phyloP scores from a whole-genome alignment of 2,888 invertebrate species.

The Melanostoma scalare region DNA sequence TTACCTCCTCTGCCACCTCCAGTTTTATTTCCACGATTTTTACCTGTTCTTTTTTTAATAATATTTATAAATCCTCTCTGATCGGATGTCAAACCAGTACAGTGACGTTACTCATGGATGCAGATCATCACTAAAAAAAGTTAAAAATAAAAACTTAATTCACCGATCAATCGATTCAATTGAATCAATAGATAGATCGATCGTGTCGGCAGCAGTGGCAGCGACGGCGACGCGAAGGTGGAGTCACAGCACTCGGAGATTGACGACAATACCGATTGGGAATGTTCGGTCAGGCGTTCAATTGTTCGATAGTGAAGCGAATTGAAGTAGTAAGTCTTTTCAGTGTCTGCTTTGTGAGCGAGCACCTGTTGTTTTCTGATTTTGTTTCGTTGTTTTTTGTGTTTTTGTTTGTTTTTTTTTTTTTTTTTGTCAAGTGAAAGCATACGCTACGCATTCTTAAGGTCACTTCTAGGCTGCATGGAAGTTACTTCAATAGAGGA shows the following conservation, averaged over 20 bases:
- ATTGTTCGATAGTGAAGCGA: slow-evolving; percentile 25
- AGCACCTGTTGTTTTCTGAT: slow-evolving; percentile 59
- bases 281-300: slow-evolving; percentile 50
- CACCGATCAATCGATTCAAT: slow-evolving; percentile 33
- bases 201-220: slow-evolving; percentile 37
- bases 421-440: slow-evolving; percentile 59
- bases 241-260: not conserved
- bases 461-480: slow-evolving; percentile 66
- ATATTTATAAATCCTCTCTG: slow-evolving; percentile 1
- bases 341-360: slow-evolving; percentile 24
- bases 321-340: not conserved
- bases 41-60: slow-evolving; percentile 6
- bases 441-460: slow-evolving; percentile 52
- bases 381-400: slow-evolving; percentile 30
- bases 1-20: slow-evolving; percentile 49
- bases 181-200: slow-evolving; percentile 34
- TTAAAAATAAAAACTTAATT: slow-evolving; percentile 2
- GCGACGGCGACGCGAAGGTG: not conserved
- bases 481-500: slow-evolving; percentile 52
- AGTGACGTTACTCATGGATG: slow-evolving; percentile 43
- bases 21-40: slow-evolving; percentile 20
- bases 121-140: slow-evolving; percentile 49
- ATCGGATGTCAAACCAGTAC: slow-evolving; percentile 36
- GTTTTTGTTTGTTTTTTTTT: slow-evolving; percentile 12
- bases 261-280: slow-evolving; percentile 37